Percentiles rank a stretch among this genome's conserved stretches.
These are phyloP conservation scores for Byasa hedistus DNA, from an alignment of 2,888 invertebrate genomes.

Conservation along the genomic window DNA sequence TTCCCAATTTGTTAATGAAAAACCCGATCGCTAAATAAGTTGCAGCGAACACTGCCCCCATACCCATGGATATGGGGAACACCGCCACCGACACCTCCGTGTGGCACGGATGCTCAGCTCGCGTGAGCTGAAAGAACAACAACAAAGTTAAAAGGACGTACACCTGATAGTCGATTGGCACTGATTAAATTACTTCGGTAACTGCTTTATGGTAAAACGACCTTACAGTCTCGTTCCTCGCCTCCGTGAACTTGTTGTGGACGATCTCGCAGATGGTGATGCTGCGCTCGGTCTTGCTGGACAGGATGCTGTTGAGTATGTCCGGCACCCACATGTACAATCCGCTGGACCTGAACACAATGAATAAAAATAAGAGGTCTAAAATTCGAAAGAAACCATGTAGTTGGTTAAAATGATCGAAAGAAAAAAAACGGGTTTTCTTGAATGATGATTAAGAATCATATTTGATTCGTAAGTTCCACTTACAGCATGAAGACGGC, in stretches of 20 bases:
- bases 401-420: too few species aligned
- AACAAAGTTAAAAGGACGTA: too few species aligned
- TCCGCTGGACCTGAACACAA: constrained; percentile 68
- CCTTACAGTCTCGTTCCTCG: constrained; percentile 43
- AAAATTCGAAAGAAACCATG: too few species aligned
- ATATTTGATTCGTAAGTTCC: too few species aligned
- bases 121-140: constrained; percentile 41
- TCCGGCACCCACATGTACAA: constrained; percentile 81
- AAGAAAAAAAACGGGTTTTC: too few species aligned
- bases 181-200: too few species aligned
- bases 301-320: constrained; percentile 75
- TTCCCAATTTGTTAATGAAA: constrained; percentile 64
- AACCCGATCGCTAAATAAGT: constrained; percentile 70
- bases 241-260: constrained; percentile 55
- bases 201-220: too few species aligned
- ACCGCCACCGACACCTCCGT: constrained; percentile 60
- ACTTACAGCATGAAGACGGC: constrained; percentile 75
- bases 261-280: constrained; percentile 68
- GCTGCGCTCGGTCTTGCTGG: constrained; percentile 50
- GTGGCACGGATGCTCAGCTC: constrained; percentile 42
- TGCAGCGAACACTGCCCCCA: constrained; percentile 70
- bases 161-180: too few species aligned
- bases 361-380: not conserved
- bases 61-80: constrained; percentile 73
- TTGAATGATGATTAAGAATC: too few species aligned